Base-by-base conservation (phyloP, 2,797 vertebrate genomes). In the Karalla daura region DNA sequence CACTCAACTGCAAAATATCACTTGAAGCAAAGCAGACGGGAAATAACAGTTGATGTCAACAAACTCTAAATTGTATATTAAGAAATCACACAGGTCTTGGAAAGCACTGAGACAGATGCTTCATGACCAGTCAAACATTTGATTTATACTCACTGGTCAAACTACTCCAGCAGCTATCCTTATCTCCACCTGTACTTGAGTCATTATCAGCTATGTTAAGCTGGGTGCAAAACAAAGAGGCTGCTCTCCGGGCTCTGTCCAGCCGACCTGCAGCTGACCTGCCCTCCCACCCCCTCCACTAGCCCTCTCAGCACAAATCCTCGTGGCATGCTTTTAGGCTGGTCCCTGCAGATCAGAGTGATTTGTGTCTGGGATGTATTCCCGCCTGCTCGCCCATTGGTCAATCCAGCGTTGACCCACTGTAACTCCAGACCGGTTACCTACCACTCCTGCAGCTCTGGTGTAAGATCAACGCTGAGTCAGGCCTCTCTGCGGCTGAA, bases 301-400 rank as follows among this genome's bases (percentile, higher is more conserved):
- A 53, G 79, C 41, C 10, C 63, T 67, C 80, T 70, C 65, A 66
- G 23, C 69, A 75, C 66, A 85, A 76, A 51, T 67, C 77, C 63
- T 74, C 67, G 51, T 43, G 27, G 70, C 59, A 44, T 64, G 58
- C 68, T 78, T n/a, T 76, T 28, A 62, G 15, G 15, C 46, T 13
- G 62, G 59, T 62, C 59, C 69, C 64, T 56, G 60, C 63, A 28
- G 43, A 80, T 73, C 17, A 15, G 41, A 18, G 60, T 74, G 41
- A 87, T 87, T 84, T 87, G 75, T 77, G 55, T 77, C 65, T 74
- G 69, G 45, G 79, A 58, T 25, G 39, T 20, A 80, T 79, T 76
- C 72, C 53, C 2, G 28, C 43, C 78, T 40, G 62, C 49, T 74
- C 73, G 63, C 77, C n/a, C 68, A 84, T 64, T 84, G 83, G 75